Evolutionary conservation across 92 coral and sea anemone genomes (phyloP).

Genomic region (Umimayanthus chanpuru): DNA sequence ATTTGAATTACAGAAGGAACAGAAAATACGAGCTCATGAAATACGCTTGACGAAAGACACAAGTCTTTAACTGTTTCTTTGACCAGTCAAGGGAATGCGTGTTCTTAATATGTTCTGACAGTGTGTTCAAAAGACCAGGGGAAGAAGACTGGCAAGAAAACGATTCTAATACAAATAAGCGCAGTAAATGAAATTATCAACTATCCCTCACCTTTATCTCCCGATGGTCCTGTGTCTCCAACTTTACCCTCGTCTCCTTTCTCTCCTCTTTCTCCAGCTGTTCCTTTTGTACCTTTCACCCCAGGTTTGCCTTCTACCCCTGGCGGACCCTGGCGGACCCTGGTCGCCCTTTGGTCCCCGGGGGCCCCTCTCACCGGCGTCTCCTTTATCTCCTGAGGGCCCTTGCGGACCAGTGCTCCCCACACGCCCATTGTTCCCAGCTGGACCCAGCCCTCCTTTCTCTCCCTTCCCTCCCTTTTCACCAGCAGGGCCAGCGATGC

Average conservation of each 20-base stretch:
- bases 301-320: constrained; percentile 17
- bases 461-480: background rate
- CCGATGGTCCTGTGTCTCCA: constrained; percentile 4
- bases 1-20: too few relatives aligned
- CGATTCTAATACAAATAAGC: too few relatives aligned
- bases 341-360: constrained; percentile 22
- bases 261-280: constrained; percentile 1
- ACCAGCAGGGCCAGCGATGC: background rate
- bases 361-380: background rate
- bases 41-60: too few relatives aligned
- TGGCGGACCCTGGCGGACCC: background rate
- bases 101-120: too few relatives aligned
- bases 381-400: background rate
- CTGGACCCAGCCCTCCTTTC: background rate
- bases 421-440: background rate
- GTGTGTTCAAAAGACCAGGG: too few relatives aligned
- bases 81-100: too few relatives aligned
- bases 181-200: too few relatives aligned
- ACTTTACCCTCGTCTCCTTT: constrained; percentile 12
- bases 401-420: background rate
- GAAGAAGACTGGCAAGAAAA: too few relatives aligned
- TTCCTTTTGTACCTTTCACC: background rate
- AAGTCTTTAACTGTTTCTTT: too few relatives aligned
- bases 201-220: constrained; percentile 14
- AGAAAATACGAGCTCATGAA: too few relatives aligned